Percentiles rank a stretch among this genome's conserved stretches.
Conservation (phyloP, 2,113 vertebrate species). For the Erythrocebus patas region DNA sequence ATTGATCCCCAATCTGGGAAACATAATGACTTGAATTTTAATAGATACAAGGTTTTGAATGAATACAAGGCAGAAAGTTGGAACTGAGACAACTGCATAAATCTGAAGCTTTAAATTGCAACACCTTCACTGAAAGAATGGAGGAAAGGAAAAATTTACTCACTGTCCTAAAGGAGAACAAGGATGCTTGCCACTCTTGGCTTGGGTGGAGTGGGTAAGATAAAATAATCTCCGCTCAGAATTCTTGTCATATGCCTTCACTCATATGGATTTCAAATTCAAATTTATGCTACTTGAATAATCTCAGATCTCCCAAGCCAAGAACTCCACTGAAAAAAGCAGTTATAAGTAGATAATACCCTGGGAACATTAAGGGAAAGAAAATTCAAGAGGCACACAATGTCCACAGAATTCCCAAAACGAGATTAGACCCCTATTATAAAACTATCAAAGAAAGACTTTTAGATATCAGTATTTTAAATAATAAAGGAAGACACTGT, state of each 20-base stretch:
- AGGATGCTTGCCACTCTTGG: neutral
- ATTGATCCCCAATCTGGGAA: neutral
- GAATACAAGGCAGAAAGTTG: neutral
- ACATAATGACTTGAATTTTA: neutral
- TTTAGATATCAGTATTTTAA: conserved; percentile 12
- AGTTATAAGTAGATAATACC: neutral
- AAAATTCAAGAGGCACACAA: neutral
- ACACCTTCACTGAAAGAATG: neutral
- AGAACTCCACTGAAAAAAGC: neutral
- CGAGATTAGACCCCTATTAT: neutral
- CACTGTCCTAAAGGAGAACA: neutral
- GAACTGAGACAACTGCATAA: neutral
- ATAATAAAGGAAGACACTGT: neutral
- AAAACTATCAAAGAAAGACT: neutral
- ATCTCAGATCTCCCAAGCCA: neutral
- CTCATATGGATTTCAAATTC: neutral
- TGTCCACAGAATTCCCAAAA: neutral
- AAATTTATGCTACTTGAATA: neutral
- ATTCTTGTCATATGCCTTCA: neutral
- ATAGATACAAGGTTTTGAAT: neutral
- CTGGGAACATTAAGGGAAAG: neutral
- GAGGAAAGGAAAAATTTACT: neutral
- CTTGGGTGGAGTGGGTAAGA: neutral
- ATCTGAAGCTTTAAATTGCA: neutral
- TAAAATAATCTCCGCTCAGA: neutral